phyloP scores from a whole-genome alignment of 2,888 invertebrate genomes.

The Ypsolopha sequella region DNA sequence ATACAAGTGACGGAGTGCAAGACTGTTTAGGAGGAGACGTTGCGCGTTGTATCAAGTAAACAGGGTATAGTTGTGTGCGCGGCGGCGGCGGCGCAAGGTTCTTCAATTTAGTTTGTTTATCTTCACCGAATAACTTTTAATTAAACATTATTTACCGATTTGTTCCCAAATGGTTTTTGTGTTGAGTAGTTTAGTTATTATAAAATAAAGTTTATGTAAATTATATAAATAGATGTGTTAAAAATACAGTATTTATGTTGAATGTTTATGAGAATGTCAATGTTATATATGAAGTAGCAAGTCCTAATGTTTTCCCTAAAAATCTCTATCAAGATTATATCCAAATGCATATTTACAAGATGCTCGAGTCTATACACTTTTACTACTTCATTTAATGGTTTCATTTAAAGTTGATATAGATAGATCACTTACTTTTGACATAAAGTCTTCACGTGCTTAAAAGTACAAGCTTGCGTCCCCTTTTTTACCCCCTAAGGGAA shows the following conservation, averaged over 20 bases:
- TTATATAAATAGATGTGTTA: slow-evolving; percentile 14
- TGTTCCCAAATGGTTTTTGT: slow-evolving; percentile 48
- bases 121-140: slow-evolving; percentile 31
- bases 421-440: no score
- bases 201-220: slow-evolving; percentile 29
- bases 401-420: no score
- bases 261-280: slow-evolving; percentile 13
- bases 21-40: slow-evolving; percentile 24
- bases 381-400: not conserved
- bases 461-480: no score
- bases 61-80: slow-evolving; percentile 53
- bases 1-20: slow-evolving; percentile 14
- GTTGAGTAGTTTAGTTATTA: slow-evolving; percentile 37
- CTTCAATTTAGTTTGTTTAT: slow-evolving; percentile 20
- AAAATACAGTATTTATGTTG: slow-evolving; percentile 5
- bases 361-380: slow-evolving; percentile 42
- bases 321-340: slow-evolving; percentile 23
- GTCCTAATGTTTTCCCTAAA: slow-evolving; percentile 43
- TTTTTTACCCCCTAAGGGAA: no score
- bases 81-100: slow-evolving; percentile 19
- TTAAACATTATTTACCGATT: slow-evolving; percentile 9
- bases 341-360: slow-evolving; percentile 42
- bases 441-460: no score
- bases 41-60: slow-evolving; percentile 56
- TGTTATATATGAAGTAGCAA: slow-evolving; percentile 42